phyloP scores from a whole-genome alignment of 2,113 vertebrate genomes.

The Dendropsophus ebraccatus region DNA sequence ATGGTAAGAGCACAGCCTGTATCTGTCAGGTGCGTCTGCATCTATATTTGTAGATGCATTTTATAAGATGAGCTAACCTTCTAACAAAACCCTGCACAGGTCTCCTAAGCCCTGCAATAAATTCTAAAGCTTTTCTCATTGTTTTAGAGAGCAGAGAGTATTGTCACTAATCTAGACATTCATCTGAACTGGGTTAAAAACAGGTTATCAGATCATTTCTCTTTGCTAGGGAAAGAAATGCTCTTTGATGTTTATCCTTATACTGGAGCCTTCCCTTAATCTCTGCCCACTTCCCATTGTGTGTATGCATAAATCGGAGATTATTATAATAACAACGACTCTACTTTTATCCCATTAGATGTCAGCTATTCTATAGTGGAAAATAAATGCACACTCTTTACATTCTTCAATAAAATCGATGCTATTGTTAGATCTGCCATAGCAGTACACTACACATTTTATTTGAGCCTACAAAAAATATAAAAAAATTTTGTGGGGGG shows the following conservation, averaged over 20 bases:
- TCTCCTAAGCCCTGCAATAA: not conserved
- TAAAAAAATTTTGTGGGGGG: too few species aligned
- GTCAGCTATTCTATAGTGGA: too few species aligned
- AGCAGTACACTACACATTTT: too few species aligned
- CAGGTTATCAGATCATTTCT: constrained; percentile 1
- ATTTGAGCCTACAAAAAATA: too few species aligned
- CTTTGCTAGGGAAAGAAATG: not conserved
- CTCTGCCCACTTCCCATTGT: not conserved
- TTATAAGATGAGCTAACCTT: too few species aligned
- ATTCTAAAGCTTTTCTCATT: not conserved
- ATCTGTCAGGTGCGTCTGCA: not conserved
- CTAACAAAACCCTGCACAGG: not conserved
- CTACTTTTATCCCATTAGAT: too few species aligned
- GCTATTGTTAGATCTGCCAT: too few species aligned
- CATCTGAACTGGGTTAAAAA: not conserved
- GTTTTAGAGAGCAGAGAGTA: not conserved
- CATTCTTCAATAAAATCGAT: too few species aligned
- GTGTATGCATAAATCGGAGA: not conserved
- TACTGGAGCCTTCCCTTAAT: not conserved
- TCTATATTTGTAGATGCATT: not conserved
- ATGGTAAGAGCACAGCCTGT: not conserved
- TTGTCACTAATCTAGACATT: not conserved
- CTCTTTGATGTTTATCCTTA: not conserved
- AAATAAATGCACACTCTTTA: too few species aligned
- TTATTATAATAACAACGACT: not conserved